Conservation (phyloP, 1,140 invertebrate genomes). For the Nixonia krombeini region DNA sequence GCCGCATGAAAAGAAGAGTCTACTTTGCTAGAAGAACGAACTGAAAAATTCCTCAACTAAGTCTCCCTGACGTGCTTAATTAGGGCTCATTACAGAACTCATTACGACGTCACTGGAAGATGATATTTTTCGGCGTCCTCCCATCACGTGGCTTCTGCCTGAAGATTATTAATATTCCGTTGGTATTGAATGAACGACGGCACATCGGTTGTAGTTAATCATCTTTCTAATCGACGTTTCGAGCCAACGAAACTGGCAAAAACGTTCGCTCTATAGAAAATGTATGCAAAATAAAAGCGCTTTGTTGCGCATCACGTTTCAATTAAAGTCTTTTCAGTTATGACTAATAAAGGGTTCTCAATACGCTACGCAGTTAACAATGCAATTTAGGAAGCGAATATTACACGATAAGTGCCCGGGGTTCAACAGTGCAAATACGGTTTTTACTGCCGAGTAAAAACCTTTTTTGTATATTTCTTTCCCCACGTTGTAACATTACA, state of each 20-base stretch:
- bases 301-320: too few relatives aligned
- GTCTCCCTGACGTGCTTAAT: slow-evolving; percentile 20
- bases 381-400: too few relatives aligned
- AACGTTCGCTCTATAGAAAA: background rate
- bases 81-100: slow-evolving; percentile 9
- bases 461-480: too few relatives aligned
- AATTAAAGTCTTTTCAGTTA: too few relatives aligned
- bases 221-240: background rate
- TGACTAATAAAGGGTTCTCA: too few relatives aligned
- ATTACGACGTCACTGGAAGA: background rate
- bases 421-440: too few relatives aligned
- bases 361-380: too few relatives aligned
- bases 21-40: slow-evolving; percentile 13
- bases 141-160: background rate
- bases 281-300: too few relatives aligned
- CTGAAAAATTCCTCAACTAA: slow-evolving; percentile 13
- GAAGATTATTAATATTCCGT: background rate
- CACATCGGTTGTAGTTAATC: background rate
- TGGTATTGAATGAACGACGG: background rate
- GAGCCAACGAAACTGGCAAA: background rate
- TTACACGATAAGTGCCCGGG: too few relatives aligned
- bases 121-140: background rate
- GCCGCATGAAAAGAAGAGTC: slow-evolving; percentile 42
- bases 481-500: too few relatives aligned
- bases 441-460: too few relatives aligned